A percentile compares a stretch with the other conserved stretches of the same genome.
Evolutionary conservation across 2,888 invertebrate species (phyloP).

Genomic region (Aelia acuminata): DNA sequence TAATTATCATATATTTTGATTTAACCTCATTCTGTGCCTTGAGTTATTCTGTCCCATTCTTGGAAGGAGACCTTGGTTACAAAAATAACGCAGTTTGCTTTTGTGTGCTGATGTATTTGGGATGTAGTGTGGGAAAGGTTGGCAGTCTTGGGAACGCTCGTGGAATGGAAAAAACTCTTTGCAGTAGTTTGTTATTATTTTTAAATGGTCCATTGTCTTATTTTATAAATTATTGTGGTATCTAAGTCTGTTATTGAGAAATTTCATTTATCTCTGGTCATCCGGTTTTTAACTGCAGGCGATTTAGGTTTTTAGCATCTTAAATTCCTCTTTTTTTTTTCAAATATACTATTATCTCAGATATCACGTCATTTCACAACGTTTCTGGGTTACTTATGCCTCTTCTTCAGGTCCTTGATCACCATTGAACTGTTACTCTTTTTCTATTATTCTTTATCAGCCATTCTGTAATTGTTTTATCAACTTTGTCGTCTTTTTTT

Average conservation of each 20-base stretch:
- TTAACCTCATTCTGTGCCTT: not conserved
- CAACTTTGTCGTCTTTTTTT: no score
- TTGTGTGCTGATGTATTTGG: slow-evolving; percentile 9
- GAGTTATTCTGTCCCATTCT: not conserved
- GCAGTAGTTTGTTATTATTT: slow-evolving; percentile 1
- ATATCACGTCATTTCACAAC: no score
- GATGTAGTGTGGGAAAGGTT: not conserved
- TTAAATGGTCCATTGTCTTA: slow-evolving; percentile 14
- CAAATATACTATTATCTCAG: no score
- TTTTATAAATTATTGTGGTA: not conserved
- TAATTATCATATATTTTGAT: not conserved
- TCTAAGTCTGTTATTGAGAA: not conserved
- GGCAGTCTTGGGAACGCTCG: not conserved
- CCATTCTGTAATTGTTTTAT: no score
- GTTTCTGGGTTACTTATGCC: no score
- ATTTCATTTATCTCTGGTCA: not conserved
- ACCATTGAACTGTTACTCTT: no score
- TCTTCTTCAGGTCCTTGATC: no score
- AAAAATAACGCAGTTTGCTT: not conserved
- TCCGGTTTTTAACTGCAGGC: not conserved
- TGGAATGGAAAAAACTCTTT: not conserved
- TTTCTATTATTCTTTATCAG: no score
- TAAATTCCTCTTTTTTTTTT: no score
- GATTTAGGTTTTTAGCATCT: no score
- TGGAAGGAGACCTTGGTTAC: not conserved